These are phyloP conservation scores for Troilus luridus DNA, from an alignment of 2,888 invertebrate species.

Conservation along the genomic window DNA sequence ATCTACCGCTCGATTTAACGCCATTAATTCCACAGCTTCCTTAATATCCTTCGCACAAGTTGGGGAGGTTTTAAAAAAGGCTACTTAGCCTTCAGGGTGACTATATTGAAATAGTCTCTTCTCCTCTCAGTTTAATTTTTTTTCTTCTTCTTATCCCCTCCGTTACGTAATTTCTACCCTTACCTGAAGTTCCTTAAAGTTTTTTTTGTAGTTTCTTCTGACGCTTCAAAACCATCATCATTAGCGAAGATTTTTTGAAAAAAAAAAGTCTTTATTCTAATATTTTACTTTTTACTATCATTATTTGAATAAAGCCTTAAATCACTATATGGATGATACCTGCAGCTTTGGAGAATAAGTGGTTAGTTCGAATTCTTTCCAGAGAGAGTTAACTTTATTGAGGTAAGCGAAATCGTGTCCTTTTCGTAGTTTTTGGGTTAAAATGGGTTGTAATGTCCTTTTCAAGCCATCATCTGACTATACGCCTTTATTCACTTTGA, in stretches of 20 bases:
- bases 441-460: too few species aligned
- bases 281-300: too few species aligned
- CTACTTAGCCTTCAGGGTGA: neutral
- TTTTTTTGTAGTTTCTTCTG: neutral
- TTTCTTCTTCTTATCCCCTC: neutral
- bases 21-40: slow-evolving; percentile 7
- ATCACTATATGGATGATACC: too few species aligned
- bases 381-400: too few species aligned
- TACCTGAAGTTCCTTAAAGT: neutral
- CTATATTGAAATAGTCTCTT: slow-evolving; percentile 23
- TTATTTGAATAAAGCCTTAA: too few species aligned
- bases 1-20: slow-evolving; percentile 30
- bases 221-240: neutral
- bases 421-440: too few species aligned
- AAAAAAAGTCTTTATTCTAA: too few species aligned
- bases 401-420: too few species aligned
- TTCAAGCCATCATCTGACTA: too few species aligned
- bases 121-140: neutral
- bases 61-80: slow-evolving; percentile 17
- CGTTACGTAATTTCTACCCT: neutral
- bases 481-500: too few species aligned
- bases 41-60: neutral
- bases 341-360: too few species aligned
- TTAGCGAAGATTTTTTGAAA: neutral
- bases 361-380: too few species aligned